phyloP scores from a whole-genome alignment of 1,140 invertebrate species.

The Rhagoletis pomonella region DNA sequence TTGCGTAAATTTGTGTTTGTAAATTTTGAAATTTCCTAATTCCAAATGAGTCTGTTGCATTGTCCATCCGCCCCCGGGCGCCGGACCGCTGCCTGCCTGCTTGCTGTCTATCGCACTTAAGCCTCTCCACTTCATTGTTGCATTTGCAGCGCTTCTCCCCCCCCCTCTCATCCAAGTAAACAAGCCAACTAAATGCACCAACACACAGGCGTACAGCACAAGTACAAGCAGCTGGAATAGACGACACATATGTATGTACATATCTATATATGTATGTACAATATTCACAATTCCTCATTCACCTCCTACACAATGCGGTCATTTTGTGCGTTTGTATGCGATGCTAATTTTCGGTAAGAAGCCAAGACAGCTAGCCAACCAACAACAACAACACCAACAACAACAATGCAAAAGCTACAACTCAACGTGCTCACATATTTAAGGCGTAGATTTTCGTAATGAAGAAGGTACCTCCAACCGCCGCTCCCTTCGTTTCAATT shows the following conservation, averaged over 20 bases:
- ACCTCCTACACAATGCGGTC: constrained; percentile 61
- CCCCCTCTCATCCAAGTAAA: constrained; percentile 54
- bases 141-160: background rate
- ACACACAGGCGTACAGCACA: constrained; percentile 13
- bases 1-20: constrained; percentile 60
- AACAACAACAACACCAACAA: background rate
- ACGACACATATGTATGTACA: too few species aligned
- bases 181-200: constrained; percentile 24
- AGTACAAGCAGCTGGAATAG: too few species aligned
- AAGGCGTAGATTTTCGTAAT: constrained; percentile 21
- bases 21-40: constrained; percentile 72
- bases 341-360: constrained; percentile 55
- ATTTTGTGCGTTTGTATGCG: constrained; percentile 66
- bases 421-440: background rate
- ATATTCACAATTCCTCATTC: constrained; percentile 1
- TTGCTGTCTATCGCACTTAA: constrained; percentile 21
- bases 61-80: constrained; percentile 49
- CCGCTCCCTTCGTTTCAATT: background rate
- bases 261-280: too few species aligned
- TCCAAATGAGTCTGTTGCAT: constrained; percentile 72
- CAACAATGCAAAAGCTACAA: background rate
- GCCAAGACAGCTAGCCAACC: background rate
- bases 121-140: constrained; percentile 45
- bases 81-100: background rate
- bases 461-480: background rate